Evolutionary conservation across 2,888 invertebrate species (phyloP), one percentile per base, ranked within the genome.

Genomic region (Melipona beecheii): DNA sequence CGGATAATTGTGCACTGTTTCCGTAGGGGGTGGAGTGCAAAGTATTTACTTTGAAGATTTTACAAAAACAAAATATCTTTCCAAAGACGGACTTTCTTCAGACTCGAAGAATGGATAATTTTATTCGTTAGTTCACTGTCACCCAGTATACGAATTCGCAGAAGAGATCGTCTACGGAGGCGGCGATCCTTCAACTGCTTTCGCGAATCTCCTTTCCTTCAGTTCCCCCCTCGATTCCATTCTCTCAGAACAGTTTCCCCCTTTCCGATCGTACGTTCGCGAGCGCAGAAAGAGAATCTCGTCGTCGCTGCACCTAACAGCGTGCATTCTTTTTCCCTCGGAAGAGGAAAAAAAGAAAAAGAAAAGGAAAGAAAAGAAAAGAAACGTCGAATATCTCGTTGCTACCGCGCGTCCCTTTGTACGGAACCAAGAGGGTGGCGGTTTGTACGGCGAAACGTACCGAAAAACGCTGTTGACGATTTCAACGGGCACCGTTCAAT

Each of bases 121-220:
- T 56, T n/a, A n/a, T n/a, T 56, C 24, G 24, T 21, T 31, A 4
- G 4, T 64, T 66, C 36, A 58, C n/a, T 11, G 15, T 31, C 36
- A 13, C 21, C 24, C 27, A 2, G 19, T 78, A 68, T 74, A 75
- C 54, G 15, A 24, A 49, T 11, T 49, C 43, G 15, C 15, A 49
- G 4, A 56, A 56, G 70, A 64, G 58, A 58, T 19, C 50, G 43
- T 56, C 13, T 68, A n/a, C 72, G 21, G 31, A 72, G 50, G 52
- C 75, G 50, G 49, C 19, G 50, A 17, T 71, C 56, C 52, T 58
- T 60, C 52, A 1, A 24, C 36, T 76, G 52, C 79, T 70, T 64
- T 68, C 31, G 72, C 78, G 66, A 87, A 84, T 86, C 82, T 81
- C 76, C 68, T 75, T 77, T 49, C 68, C 56, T 58, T 9, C 31